Evolutionary conservation across 1,140 invertebrate genomes (phyloP).

Genomic region (Drosophila athabasca): DNA sequence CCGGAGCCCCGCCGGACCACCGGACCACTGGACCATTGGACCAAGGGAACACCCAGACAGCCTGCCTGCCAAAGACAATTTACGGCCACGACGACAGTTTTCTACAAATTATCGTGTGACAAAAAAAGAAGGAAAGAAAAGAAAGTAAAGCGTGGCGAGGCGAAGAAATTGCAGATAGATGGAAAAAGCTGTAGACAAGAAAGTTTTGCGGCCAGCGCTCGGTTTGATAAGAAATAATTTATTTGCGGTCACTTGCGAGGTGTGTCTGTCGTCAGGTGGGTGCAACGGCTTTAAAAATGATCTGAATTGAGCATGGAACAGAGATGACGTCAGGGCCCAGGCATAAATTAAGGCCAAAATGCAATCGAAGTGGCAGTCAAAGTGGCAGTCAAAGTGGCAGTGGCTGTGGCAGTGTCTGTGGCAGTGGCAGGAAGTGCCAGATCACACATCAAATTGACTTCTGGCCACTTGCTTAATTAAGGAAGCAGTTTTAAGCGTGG

Average conservation of each 20-base stretch:
- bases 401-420: too few species aligned
- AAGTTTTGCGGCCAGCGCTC: conserved; percentile 71
- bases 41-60: conserved; percentile 32
- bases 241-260: conserved; percentile 63
- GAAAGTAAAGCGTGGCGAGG: conserved; percentile 22
- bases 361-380: too few species aligned
- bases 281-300: conserved; percentile 42
- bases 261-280: conserved; percentile 32
- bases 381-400: too few species aligned
- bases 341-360: conserved; percentile 21
- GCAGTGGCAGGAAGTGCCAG: neutral
- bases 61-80: conserved; percentile 76
- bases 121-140: conserved; percentile 46
- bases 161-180: conserved; percentile 32
- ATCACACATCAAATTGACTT: conserved; percentile 17
- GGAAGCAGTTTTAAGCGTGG: conserved; percentile 4
- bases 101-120: conserved; percentile 76
- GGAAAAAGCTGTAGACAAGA: conserved; percentile 40
- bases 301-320: neutral
- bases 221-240: conserved; percentile 80
- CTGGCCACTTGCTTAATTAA: conserved; percentile 28
- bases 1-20: neutral
- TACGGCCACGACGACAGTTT: conserved; percentile 66
- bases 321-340: conserved; percentile 49
- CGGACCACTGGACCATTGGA: neutral